A percentile compares a stretch with the other conserved stretches of the same genome.
Conservation (phyloP, 2,797 vertebrate species). For the Oreochromis grahami region DNA sequence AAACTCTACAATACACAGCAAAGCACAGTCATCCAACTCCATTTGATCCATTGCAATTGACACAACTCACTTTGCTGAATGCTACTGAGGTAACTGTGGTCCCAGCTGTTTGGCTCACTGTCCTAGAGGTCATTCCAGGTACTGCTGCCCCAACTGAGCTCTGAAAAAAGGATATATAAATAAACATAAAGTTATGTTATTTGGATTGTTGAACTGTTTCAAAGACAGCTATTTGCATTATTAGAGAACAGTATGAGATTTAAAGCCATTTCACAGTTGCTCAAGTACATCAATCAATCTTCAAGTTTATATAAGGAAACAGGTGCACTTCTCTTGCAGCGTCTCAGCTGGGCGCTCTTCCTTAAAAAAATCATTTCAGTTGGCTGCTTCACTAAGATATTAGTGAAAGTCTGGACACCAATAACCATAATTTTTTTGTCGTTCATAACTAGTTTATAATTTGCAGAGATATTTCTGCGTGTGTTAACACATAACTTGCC, state of each 20-base stretch:
- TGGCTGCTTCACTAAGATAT: background rate
- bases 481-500: background rate
- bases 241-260: background rate
- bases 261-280: background rate
- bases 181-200: background rate
- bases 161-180: conserved; percentile 17
- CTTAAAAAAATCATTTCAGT: background rate
- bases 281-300: background rate
- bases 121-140: conserved; percentile 81
- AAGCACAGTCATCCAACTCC: background rate
- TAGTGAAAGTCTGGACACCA: background rate
- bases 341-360: background rate
- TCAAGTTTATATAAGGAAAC: background rate
- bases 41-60: background rate
- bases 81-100: conserved; percentile 85
- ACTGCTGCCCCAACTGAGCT: conserved; percentile 79
- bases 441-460: background rate
- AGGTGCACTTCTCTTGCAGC: background rate
- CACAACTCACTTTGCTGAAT: conserved; percentile 76
- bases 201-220: background rate
- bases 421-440: background rate
- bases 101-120: conserved; percentile 78
- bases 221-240: background rate
- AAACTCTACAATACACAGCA: background rate
- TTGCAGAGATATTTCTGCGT: background rate